phyloP scores from a whole-genome alignment of 2,888 invertebrate species.

The Tuberolachnus salignus region DNA sequence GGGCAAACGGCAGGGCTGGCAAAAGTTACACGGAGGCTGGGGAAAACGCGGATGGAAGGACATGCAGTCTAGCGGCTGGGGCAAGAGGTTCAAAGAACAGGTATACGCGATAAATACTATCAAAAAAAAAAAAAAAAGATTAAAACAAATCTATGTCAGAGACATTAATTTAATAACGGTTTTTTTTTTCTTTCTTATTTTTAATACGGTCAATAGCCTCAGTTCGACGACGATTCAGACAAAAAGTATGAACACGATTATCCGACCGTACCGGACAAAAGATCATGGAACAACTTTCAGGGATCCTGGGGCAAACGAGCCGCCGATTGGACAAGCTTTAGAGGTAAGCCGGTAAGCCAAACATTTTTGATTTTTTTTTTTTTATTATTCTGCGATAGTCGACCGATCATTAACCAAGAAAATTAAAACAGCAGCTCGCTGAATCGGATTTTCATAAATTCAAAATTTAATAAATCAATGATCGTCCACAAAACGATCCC shows the following conservation, averaged over 20 bases:
- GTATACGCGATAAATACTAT: conserved; percentile 1
- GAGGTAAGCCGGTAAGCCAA: conserved; percentile 62
- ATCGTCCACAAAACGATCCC: too few relatives aligned
- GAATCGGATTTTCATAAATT: too few relatives aligned
- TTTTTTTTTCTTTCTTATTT: not conserved
- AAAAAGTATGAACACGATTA: conserved; percentile 64
- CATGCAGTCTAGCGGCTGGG: conserved; percentile 67
- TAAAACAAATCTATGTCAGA: too few relatives aligned
- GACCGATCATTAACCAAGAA: too few relatives aligned
- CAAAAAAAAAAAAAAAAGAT: too few relatives aligned
- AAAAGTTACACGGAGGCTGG: conserved; percentile 65
- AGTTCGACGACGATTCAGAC: conserved; percentile 36
- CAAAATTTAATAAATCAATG: too few relatives aligned
- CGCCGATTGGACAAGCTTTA: conserved; percentile 69
- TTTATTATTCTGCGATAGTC: too few relatives aligned
- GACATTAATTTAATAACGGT: too few relatives aligned
- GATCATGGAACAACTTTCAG: conserved; percentile 69
- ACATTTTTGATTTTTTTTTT: conserved; percentile 3
- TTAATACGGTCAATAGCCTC: conserved; percentile 10
- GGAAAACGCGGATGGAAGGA: conserved; percentile 67
- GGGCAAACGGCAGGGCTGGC: conserved; percentile 70
- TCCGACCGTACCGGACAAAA: conserved; percentile 66
- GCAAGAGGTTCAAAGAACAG: conserved; percentile 63
- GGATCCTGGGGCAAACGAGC: conserved; percentile 69
- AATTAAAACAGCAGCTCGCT: too few relatives aligned